Evolutionary conservation across 2,797 vertebrate species (phyloP), one percentile per base, ranked within the genome.

Genomic region (Poecilia gillii): DNA sequence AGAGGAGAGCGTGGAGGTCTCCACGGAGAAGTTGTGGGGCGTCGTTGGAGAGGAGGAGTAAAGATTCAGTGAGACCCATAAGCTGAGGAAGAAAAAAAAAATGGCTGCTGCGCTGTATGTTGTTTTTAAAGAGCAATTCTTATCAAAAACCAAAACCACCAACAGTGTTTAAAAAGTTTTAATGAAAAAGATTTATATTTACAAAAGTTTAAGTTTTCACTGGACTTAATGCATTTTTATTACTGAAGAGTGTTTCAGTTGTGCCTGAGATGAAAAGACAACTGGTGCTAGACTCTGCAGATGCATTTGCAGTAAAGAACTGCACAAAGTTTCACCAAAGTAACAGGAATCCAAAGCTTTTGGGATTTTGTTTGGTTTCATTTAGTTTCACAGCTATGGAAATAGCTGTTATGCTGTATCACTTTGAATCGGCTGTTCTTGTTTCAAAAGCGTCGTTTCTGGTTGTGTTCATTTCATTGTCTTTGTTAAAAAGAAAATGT

Each of bases 31-130:
- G 66, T 89, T 66, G 90, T 94, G 92, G 83, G 94, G 94, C 45
- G 91, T 93, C 0, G 95, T 93, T 0, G 96, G 91, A 43, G 97
- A 96, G 83, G 97, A 98, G 88, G 92, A 93, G 41, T 85, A 71
- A 87, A 73, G 41, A 62, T 76, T 84, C n/a, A 83, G 45, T 47
- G 13, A 75, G 62, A 77, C 18, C 2, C 53, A 47, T 64, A 33
- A 74, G n/a, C 33, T 59, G 16, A 79, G 18, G 39, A 74, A 74
- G 31, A 4, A 23, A 11, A 11, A 41, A 41, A 11, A 39, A 66
- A 39, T 4, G 18, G 33, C 62, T 39, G 62, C 62, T 66, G 4
- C 1, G 14, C 59, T 31, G 3, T 62, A 20, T 23, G 2, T 66
- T 39, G 33, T 39, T 39, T 39, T 36, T 23, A 39, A 66, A 43